Percentiles rank a stretch among this genome's conserved stretches.
Conservation (phyloP, 1,140 invertebrate species). For the Antheraea pernyi region DNA sequence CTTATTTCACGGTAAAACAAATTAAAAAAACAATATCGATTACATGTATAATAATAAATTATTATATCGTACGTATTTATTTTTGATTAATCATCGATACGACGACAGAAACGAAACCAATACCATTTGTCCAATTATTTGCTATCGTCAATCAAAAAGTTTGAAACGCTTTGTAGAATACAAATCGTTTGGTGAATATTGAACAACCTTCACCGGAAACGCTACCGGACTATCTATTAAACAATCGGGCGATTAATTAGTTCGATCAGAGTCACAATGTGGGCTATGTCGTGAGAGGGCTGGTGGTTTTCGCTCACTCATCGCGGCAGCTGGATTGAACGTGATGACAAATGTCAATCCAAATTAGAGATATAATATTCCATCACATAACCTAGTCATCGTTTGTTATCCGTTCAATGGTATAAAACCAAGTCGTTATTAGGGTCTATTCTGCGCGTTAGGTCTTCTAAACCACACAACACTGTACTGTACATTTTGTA, state of each 20-base stretch:
- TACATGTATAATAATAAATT: background rate
- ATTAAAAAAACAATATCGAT: background rate
- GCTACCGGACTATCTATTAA: slow-evolving; percentile 64
- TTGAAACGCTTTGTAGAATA: slow-evolving; percentile 39
- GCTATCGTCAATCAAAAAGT: slow-evolving; percentile 65
- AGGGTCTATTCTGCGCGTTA: too few relatives aligned
- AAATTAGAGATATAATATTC: too few relatives aligned
- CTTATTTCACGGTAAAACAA: background rate
- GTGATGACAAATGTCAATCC: slow-evolving; percentile 52
- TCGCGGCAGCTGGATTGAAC: slow-evolving; percentile 51
- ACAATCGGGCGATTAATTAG: slow-evolving; percentile 73
- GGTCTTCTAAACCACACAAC: too few relatives aligned
- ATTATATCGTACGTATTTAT: background rate
- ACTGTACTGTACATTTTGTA: too few relatives aligned
- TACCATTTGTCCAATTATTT: slow-evolving; percentile 38
- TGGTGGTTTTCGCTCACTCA: slow-evolving; percentile 66
- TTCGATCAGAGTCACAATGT: slow-evolving; percentile 64
- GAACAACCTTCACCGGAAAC: slow-evolving; percentile 72
- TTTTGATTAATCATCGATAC: background rate
- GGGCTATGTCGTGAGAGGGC: slow-evolving; percentile 55
- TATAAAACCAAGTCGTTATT: too few relatives aligned
- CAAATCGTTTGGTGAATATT: slow-evolving; percentile 57
- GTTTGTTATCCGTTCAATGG: background rate
- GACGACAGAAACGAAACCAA: slow-evolving; percentile 15
- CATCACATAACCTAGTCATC: background rate